phyloP scores from a whole-genome alignment of 2,113 vertebrate species.

The Toxotes jaculatrix region DNA sequence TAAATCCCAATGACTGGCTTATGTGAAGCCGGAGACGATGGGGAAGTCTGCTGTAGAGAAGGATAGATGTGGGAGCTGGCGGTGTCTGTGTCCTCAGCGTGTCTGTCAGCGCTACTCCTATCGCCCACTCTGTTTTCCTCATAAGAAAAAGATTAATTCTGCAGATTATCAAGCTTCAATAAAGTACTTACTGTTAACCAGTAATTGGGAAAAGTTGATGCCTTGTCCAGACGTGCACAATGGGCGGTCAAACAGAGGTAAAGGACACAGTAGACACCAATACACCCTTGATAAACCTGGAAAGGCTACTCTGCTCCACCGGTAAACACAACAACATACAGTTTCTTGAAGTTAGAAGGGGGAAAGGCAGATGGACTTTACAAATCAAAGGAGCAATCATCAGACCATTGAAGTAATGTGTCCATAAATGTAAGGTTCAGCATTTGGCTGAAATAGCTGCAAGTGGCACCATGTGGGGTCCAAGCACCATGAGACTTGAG shows the following conservation, averaged over 20 bases:
- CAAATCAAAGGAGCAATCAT: slow-evolving; percentile 11
- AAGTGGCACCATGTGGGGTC: slow-evolving; percentile 15
- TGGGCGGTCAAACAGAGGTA: slow-evolving; percentile 61
- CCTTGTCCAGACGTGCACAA: slow-evolving; percentile 57
- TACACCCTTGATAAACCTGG: slow-evolving; percentile 14
- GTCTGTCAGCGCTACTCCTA: slow-evolving; percentile 78
- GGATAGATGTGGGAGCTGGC: slow-evolving; percentile 47
- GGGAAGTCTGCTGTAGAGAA: slow-evolving; percentile 72
- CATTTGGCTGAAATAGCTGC: slow-evolving; percentile 22
- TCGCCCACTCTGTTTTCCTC: slow-evolving; percentile 72
- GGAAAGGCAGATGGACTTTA: not conserved
- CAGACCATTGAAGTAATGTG: slow-evolving; percentile 17
- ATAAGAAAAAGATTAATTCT: slow-evolving; percentile 83
- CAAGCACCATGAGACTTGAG: not conserved
- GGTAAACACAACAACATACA: slow-evolving; percentile 3
- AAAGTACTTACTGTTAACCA: slow-evolving; percentile 78
- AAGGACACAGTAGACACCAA: slow-evolving; percentile 50
- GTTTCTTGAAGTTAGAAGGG: not conserved
- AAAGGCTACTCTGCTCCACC: not conserved
- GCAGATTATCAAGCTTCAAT: slow-evolving; percentile 79
- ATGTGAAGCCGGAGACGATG: slow-evolving; percentile 82
- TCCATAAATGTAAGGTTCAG: slow-evolving; percentile 32
- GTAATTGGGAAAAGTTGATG: slow-evolving; percentile 68
- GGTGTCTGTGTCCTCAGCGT: slow-evolving; percentile 61
- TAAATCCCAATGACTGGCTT: slow-evolving; percentile 80